Base-by-base conservation (phyloP, 2,888 invertebrate species). In the Trissonchulus latispiculum region DNA sequence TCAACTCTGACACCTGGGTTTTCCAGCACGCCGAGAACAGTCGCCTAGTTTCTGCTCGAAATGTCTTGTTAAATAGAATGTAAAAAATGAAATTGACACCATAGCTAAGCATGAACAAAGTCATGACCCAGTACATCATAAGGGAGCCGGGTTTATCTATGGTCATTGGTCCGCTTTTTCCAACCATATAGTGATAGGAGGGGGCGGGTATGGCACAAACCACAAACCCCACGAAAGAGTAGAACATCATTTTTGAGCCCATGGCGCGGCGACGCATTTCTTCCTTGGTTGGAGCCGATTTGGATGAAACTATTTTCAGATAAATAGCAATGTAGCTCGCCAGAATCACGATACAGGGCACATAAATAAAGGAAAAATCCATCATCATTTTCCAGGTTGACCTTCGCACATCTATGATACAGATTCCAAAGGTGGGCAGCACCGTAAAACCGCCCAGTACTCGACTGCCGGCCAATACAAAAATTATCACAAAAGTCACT, bases 131-230 rank as follows among this genome's bases (percentile, higher is more conserved):
- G n/a, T n/a, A n/a, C n/a, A n/a, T n/a, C n/a, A n/a, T n/a, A n/a
- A n/a, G n/a, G n/a, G n/a, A n/a, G n/a, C n/a, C n/a, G n/a, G n/a
- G n/a, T n/a, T n/a, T n/a, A n/a, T n/a, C n/a, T n/a, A n/a, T n/a
- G n/a, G n/a, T n/a, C n/a, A n/a, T n/a, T n/a, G n/a, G n/a, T n/a
- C n/a, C n/a, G n/a, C n/a, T n/a, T n/a, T n/a, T n/a, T n/a, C n/a
- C n/a, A n/a, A n/a, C 66, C 32, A 8, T 64, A 15, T 8, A 8
- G 29, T 64, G 66, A 8, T 8, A 68, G 36, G 36, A n/a, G 8
- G 69, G 69, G 15, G 69, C 69, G 15, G 69, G 69, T 36, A 68
- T 8, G 8, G 69, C 35, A 36, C 69, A 68, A 3, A 68, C 3
- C 2, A 68, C n/a, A 33, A 68, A 23, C 3, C n/a, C n/a, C 3